A percentile compares a stretch with the other conserved stretches of the same genome.
phyloP scores from a whole-genome alignment of 2,797 vertebrate species.

The Tadarida brasiliensis region DNA sequence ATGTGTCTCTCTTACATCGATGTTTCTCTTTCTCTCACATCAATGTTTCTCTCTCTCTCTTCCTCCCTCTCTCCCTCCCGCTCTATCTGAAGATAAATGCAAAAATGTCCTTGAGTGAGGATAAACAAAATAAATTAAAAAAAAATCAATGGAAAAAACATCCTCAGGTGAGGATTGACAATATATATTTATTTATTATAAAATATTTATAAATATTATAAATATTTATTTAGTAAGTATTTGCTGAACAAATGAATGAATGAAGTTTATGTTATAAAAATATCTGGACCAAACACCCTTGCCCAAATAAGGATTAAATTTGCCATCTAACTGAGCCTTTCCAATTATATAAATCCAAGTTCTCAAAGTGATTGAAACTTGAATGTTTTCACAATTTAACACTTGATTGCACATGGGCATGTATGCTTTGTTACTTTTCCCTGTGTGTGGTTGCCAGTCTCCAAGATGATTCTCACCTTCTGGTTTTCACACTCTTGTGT shows the following conservation, averaged over 20 bases:
- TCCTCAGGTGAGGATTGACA: too few relatives aligned
- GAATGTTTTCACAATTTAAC: not conserved
- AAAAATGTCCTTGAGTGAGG: too few relatives aligned
- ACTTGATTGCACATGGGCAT: not conserved
- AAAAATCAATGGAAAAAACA: too few relatives aligned
- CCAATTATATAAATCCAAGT: not conserved
- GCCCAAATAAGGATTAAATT: not conserved
- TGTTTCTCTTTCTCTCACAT: too few relatives aligned
- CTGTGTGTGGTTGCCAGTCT: not conserved
- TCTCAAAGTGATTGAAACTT: not conserved
- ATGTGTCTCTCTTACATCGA: too few relatives aligned
- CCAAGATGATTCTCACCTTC: not conserved
- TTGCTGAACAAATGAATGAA: conserved; percentile 3
- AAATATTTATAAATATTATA: not conserved
- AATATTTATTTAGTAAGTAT: not conserved
- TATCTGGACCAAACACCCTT: not conserved
- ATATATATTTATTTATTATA: too few relatives aligned
- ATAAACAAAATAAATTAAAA: too few relatives aligned
- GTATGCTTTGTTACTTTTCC: not conserved
- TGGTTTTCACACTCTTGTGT: not conserved
- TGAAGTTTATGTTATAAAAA: not conserved
- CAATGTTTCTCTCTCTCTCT: too few relatives aligned
- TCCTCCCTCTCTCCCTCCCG: too few relatives aligned
- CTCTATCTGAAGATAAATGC: too few relatives aligned
- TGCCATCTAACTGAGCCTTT: conserved; percentile 5